Percentiles rank a stretch among this genome's conserved stretches.
Evolutionary conservation across 2,888 invertebrate genomes (phyloP).

Genomic region (Eubasilissa splendida): DNA sequence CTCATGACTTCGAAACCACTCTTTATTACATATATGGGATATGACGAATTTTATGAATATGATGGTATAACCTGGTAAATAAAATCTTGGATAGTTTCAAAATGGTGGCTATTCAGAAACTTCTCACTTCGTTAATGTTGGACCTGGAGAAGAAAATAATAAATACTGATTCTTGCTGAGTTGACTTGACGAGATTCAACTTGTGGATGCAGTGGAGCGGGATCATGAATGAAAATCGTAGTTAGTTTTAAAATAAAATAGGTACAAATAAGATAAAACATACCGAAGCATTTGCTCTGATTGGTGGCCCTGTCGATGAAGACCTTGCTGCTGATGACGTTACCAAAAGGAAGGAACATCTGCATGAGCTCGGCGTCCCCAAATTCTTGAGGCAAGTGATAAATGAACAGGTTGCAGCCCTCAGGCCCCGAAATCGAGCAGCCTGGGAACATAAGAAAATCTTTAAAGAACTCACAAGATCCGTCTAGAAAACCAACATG

Average conservation of each 20-base stretch:
- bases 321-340: constrained; percentile 99
- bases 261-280: constrained; percentile 67
- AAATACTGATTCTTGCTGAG: too few relatives aligned
- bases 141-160: too few relatives aligned
- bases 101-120: too few relatives aligned
- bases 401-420: constrained; percentile 99
- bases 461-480: constrained; percentile 78
- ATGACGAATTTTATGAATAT: too few relatives aligned
- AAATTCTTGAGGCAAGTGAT: constrained; percentile 99
- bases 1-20: too few relatives aligned
- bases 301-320: constrained; percentile 99
- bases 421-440: constrained; percentile 98
- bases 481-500: constrained; percentile 63
- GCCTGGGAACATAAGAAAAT: constrained; percentile 85
- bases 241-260: too few relatives aligned
- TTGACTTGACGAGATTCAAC: too few relatives aligned
- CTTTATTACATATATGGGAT: too few relatives aligned
- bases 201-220: constrained; percentile 32
- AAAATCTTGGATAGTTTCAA: too few relatives aligned
- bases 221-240: background rate
- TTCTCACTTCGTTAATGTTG: too few relatives aligned
- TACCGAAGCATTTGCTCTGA: constrained; percentile 99
- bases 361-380: constrained; percentile 99
- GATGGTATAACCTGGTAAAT: too few relatives aligned
- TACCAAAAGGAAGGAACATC: constrained; percentile 99